Conservation (phyloP, 2,888 invertebrate species). For the Dione juno region DNA sequence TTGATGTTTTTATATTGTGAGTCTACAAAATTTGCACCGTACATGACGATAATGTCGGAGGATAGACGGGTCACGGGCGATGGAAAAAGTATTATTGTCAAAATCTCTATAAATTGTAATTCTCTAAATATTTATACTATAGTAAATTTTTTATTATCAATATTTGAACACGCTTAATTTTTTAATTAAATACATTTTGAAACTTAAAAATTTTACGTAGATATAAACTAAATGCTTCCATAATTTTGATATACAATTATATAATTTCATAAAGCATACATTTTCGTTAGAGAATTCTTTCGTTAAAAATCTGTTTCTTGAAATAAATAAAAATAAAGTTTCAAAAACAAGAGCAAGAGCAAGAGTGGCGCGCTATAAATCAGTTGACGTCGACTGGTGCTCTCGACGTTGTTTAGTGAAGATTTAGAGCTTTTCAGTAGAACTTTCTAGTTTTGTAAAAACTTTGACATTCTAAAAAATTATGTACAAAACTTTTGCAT, state of each 20-base stretch:
- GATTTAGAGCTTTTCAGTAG: constrained; percentile 51
- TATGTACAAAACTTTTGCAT: not conserved
- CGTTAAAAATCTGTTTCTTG: constrained; percentile 8
- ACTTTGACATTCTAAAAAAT: constrained; percentile 25
- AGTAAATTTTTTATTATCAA: no score
- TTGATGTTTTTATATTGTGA: no score
- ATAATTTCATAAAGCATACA: no score
- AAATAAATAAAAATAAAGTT: constrained; percentile 35
- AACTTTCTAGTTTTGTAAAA: constrained; percentile 34
- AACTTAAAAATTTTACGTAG: not conserved
- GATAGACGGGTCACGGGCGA: no score
- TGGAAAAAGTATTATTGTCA: no score
- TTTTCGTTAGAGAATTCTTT: not conserved
- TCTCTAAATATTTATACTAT: no score
- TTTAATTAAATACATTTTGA: no score
- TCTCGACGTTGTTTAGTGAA: constrained; percentile 45
- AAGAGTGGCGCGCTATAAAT: constrained; percentile 48
- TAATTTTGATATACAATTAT: no score
- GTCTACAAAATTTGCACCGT: no score
- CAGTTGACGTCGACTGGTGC: constrained; percentile 44
- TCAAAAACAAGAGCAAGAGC: constrained; percentile 39
- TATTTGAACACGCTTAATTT: no score
- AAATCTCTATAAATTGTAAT: no score
- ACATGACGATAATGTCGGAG: no score
- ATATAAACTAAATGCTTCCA: not conserved